These are phyloP conservation scores for Patella pellucida DNA, from an alignment of 2,888 invertebrate species.

Conservation along the genomic window DNA sequence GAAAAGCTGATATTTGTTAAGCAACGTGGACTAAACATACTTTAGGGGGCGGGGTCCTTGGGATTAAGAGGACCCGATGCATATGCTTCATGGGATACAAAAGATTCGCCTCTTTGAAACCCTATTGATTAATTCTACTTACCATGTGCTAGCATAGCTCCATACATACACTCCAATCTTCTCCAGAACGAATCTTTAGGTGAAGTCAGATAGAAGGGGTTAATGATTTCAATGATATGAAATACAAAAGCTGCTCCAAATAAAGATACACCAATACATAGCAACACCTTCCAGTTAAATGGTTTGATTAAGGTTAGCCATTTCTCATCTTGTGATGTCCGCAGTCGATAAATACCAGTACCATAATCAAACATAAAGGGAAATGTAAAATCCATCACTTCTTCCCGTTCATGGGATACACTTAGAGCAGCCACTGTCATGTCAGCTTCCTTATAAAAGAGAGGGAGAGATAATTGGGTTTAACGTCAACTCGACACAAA, in stretches of 20 bases:
- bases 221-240: constrained; percentile 44
- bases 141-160: constrained; percentile 93
- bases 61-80: no score
- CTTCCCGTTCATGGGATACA: constrained; percentile 90
- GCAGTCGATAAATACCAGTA: constrained; percentile 46
- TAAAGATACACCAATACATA: constrained; percentile 42
- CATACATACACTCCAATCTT: constrained; percentile 80
- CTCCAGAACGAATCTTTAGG: no score
- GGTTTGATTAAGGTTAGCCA: constrained; percentile 44
- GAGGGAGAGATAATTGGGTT: no score
- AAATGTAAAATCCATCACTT: constrained; percentile 89
- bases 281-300: constrained; percentile 32
- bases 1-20: no score
- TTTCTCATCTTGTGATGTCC: constrained; percentile 40
- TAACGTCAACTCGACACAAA: no score
- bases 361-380: constrained; percentile 75
- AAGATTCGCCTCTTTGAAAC: no score
- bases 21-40: no score
- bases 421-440: constrained; percentile 85
- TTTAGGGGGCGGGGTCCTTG: no score
- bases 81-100: no score
- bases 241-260: constrained; percentile 42
- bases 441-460: constrained; percentile 81
- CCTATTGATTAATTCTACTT: constrained; percentile 6
- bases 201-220: constrained; percentile 40